These are phyloP conservation scores for Torymus auratus DNA, from an alignment of 2,888 invertebrate genomes.

Conservation along the genomic window DNA sequence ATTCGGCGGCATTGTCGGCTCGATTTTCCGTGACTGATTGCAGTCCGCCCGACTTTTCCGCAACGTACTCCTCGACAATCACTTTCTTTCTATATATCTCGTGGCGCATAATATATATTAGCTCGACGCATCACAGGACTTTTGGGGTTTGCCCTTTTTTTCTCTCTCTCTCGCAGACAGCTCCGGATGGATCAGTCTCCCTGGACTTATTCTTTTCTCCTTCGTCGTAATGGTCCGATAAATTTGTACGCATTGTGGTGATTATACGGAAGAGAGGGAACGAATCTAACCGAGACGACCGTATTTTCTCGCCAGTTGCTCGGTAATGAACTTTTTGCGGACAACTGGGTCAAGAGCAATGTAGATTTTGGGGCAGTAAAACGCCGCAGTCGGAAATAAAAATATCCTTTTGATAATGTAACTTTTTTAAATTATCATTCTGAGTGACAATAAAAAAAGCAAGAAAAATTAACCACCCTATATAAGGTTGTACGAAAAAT, in stretches of 20 bases:
- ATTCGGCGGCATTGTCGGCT: constrained; percentile 9
- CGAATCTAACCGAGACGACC: background rate
- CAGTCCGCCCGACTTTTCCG: constrained; percentile 28
- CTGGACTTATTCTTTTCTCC: background rate
- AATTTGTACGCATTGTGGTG: constrained; percentile 13
- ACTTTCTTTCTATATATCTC: background rate
- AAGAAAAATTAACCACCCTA: too few species aligned
- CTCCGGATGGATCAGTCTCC: background rate
- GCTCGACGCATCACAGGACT: background rate
- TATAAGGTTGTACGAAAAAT: too few species aligned
- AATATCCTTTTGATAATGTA: too few species aligned
- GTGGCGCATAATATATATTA: background rate
- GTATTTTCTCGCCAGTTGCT: background rate
- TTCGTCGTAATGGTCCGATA: constrained; percentile 27
- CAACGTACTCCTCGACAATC: constrained; percentile 26
- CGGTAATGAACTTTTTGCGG: constrained; percentile 16
- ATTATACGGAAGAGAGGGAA: background rate
- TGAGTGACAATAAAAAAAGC: too few species aligned
- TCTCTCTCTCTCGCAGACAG: too few species aligned
- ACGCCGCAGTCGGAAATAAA: too few species aligned
- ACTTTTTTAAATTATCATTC: too few species aligned
- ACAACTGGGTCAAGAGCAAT: too few species aligned
- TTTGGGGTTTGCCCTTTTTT: constrained; percentile 21
- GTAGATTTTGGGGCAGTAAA: background rate
- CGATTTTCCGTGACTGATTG: constrained; percentile 49